Evolutionary conservation across 2,888 invertebrate species (phyloP), one percentile per base, ranked within the genome.

Genomic region (Saturnia pavonia): DNA sequence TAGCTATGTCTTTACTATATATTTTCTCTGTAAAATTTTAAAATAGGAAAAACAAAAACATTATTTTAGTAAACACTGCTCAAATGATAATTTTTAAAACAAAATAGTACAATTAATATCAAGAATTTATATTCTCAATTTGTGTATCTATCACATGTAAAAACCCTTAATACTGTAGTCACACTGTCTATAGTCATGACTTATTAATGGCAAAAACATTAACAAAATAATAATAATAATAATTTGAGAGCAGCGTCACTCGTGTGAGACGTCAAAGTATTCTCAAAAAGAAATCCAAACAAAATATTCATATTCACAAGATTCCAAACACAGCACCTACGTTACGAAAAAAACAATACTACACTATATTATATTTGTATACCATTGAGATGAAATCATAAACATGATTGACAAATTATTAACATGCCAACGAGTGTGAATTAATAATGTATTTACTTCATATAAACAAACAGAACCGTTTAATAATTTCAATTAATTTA

Each of bases 161-260:
- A n/a, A n/a, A n/a, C n/a, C n/a, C n/a, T 9, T 65, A 65, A 65
- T 65, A 65, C 65, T 65, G 65, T 65, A 65, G 40, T n/a, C 40
- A 8, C 63, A 63, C 19, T 65, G 9, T 40, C 9, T 40, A 19
- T 57, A 57, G 11, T 25, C 22, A 34, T 34, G 54, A 22, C 16
- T 16, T 34, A 14, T 60, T 27, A 60, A 27, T 60, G 25, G 27
- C 14, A 60, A n/a, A 22, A 54, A 54, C 7, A 19, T 8, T 51
- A n/a, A n/a, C 6, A 51, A 51, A 51, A 51, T n/a, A n/a, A n/a
- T n/a, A n/a, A n/a, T 12, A 51, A 51, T 12, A 51, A 16, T 19
- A 19, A 19, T 51, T 7, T 22, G 12, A 22, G 22, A 54, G 54
- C n/a, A 54, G 54, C 11, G 54, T 22, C 54, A 54, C 22, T 54